Base-by-base conservation (phyloP, 2,113 vertebrate species). In the Gila orcuttii region DNA sequence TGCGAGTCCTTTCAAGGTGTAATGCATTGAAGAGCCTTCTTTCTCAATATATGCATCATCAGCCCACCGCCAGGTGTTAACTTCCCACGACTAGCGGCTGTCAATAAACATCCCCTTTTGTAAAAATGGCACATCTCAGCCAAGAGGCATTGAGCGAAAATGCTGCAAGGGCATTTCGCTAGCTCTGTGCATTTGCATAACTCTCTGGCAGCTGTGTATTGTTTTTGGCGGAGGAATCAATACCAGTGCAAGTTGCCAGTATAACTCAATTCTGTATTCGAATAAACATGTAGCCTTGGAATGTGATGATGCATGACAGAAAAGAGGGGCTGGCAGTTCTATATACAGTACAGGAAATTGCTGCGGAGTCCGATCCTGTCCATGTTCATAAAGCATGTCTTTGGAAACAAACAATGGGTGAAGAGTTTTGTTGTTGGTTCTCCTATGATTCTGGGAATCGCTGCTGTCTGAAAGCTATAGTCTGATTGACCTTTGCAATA, bases 401-500 rank as follows among this genome's bases (percentile, higher is more conserved):
- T 59, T 83, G 9, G 69, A 36, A 39, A 39, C 25, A 68, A 33
- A 68, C 28, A 33, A 39, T 39, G 13, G 64, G 5, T 15, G 13
- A 17, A 68, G 23, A 8, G 33, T 59, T 60, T 45, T 57, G 31
- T 6, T 11, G 25, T 17, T 62, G 17, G 7, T 15, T 21, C 33
- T 60, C 73, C 4, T 8, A 23, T 84, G 62, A 47, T 82, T 62
- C n/a, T 86, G n/a, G 3, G 21, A 8, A 47, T 57, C 50, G 83
- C 75, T 50, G 31, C 21, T 8, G 59, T 28, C 57, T 62, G 28
- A 52, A 85, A 42, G 55, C 78, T 87, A 89, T 89, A 86, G 87
- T 88, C 88, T 68, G 69, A 80, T 81, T 92, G 91, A 95, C 93
- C 92, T 95, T 93, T 92, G 57, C 89, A 89, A 90, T 88, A 91